Evolutionary conservation across 2,888 invertebrate species (phyloP).

Genomic region (Parapristionchus giblindavisi): DNA sequence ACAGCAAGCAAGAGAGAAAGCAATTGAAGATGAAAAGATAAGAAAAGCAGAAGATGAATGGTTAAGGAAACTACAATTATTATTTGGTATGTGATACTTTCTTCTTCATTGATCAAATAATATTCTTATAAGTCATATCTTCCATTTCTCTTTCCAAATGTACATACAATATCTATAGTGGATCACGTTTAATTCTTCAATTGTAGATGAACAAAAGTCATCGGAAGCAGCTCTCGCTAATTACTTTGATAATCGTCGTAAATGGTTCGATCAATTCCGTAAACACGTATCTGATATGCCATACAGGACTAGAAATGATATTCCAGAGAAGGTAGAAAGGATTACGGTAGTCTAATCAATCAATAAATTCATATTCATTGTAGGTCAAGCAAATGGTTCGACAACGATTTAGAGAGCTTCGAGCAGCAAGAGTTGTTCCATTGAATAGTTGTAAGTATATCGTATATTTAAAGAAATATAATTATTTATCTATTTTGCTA

Average conservation of each 20-base stretch:
- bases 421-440: conserved; percentile 46
- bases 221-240: conserved; percentile 12
- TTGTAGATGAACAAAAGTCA: conserved; percentile 10
- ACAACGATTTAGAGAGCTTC: conserved; percentile 47
- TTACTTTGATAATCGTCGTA: conserved; percentile 1
- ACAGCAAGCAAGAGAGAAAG: conserved; percentile 9
- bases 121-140: not conserved
- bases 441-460: conserved; percentile 46
- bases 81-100: conserved; percentile 2
- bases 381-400: conserved; percentile 48
- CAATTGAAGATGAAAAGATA: not conserved
- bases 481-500: too few relatives aligned
- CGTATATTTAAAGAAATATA: too few relatives aligned
- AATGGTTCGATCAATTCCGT: conserved; percentile 34
- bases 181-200: not conserved
- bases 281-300: conserved; percentile 24
- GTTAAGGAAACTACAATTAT: conserved; percentile 13
- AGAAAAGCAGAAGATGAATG: conserved; percentile 9
- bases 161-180: not conserved
- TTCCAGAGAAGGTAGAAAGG: conserved; percentile 27
- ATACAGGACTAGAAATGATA: conserved; percentile 20
- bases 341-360: not conserved
- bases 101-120: not conserved
- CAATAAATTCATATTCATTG: not conserved
- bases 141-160: not conserved